phyloP scores from a whole-genome alignment of 1,140 invertebrate species.

The Uloborus diversus region DNA sequence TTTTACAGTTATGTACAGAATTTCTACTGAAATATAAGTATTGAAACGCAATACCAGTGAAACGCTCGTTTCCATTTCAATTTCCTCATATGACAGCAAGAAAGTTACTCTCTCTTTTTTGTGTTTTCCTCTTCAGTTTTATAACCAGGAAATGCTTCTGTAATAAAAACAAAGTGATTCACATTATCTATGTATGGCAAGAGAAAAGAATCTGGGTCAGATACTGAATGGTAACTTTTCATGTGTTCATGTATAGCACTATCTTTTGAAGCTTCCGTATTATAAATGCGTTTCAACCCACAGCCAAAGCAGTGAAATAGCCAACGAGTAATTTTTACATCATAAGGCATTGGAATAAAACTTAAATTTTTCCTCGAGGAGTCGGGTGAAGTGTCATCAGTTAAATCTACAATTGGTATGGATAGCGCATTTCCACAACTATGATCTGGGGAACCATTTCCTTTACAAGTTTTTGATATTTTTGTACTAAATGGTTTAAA shows the following conservation, averaged over 20 bases:
- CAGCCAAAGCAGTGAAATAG: conserved; percentile 15
- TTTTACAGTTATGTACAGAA: too few species aligned
- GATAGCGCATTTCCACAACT: not conserved
- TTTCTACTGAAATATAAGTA: too few species aligned
- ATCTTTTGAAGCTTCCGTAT: not conserved
- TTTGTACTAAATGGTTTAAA: not conserved
- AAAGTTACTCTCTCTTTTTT: too few species aligned
- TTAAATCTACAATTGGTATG: conserved; percentile 7
- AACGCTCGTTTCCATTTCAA: too few species aligned
- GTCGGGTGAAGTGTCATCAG: not conserved
- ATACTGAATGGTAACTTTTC: not conserved
- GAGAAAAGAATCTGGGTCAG: not conserved
- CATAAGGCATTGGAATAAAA: not conserved
- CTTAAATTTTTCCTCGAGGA: not conserved
- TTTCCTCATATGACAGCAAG: too few species aligned
- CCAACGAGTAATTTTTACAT: not conserved
- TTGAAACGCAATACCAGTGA: too few species aligned
- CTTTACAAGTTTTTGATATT: not conserved
- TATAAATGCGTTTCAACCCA: not conserved
- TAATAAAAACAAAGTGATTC: not conserved
- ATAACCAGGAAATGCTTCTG: conserved; percentile 28
- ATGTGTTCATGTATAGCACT: not conserved
- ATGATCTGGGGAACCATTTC: not conserved
- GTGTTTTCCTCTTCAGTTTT: too few species aligned
- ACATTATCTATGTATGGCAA: not conserved